A percentile compares a stretch with the other conserved stretches of the same genome.
Conservation (phyloP, 1,140 invertebrate species). For the Achroia grisella region DNA sequence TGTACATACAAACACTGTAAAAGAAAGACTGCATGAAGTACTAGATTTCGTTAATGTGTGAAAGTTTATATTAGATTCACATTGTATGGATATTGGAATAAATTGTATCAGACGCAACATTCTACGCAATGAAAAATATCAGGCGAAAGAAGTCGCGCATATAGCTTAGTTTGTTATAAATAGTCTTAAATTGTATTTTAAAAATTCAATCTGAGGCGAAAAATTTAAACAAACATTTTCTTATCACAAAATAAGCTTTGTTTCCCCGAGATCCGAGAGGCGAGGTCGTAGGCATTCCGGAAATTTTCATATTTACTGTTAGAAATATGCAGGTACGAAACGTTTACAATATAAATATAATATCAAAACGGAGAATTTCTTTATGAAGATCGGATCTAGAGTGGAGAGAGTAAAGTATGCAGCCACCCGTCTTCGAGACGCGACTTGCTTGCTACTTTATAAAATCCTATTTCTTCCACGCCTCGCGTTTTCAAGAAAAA, state of each 20-base stretch:
- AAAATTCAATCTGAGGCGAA: constrained; percentile 18
- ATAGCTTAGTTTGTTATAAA: background rate
- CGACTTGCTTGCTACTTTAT: constrained; percentile 30
- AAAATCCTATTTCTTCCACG: constrained; percentile 8
- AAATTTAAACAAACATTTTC: constrained; percentile 44
- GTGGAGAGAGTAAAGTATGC: constrained; percentile 59
- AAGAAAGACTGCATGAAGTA: too few species aligned
- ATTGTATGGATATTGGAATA: too few species aligned
- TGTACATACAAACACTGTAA: too few species aligned
- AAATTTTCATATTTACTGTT: constrained; percentile 72
- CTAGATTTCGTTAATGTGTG: too few species aligned
- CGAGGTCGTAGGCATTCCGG: constrained; percentile 61
- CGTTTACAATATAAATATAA: constrained; percentile 70
- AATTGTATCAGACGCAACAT: too few species aligned
- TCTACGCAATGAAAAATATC: too few species aligned
- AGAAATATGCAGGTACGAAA: constrained; percentile 71
- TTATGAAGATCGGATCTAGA: constrained; percentile 69
- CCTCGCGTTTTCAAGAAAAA: too few species aligned
- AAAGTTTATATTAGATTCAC: too few species aligned
- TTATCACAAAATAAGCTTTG: constrained; percentile 59
- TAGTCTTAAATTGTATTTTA: background rate
- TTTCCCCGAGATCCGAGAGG: constrained; percentile 45
- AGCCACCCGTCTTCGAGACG: constrained; percentile 29
- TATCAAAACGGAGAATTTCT: constrained; percentile 72
- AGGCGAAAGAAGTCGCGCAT: background rate